Evolutionary conservation across 2,888 invertebrate species (phyloP), one percentile per base, ranked within the genome.

Genomic region (Drepanosiphum platanoidis): DNA sequence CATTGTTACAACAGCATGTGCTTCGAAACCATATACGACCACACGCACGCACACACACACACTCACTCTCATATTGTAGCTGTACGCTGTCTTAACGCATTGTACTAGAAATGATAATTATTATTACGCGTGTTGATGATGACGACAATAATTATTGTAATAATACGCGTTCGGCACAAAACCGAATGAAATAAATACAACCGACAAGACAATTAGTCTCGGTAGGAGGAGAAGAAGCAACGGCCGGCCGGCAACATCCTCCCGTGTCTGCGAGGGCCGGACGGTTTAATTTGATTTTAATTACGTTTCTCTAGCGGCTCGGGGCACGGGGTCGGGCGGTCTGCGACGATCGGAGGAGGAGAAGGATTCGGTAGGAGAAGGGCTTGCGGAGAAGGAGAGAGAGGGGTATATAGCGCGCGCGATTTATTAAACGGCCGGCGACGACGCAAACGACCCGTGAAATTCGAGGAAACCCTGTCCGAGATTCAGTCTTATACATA

Each of bases 381-480:
- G 30, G 8, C 27, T 27, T 3, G 13, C 27, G 27, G 46, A 42
- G 42, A 42, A 42, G 42, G 11, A 18, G 46, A 46, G 46, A 46
- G 46, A 46, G 46, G 64, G 64, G 27, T 52, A 52, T 52, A 52
- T 22, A 18, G 58, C 64, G 64, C 27, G 42, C 58, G 39, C 58
- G 39, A 71, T 81, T 81, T 81, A 81, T 81, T 71, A 71, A 71
- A 83, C 83, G 83, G 84, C 52, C 84, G 58, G 84, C 75, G 75
- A 77, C 75, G 36, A 75, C 61, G 75, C 75, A 84, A 84, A 84
- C 84, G 84, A 84, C 75, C 84, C 84, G 75, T 84, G 84, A 84
- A 84, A 77, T 77, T 77, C 46, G 75, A 84, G 68, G 32, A 77
- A 77, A 66, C 75, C 72, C 36, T 58, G 84, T 75, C 66, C 84